phyloP scores from a whole-genome alignment of 2,113 vertebrate species.

The Sinocyclocheilus grahami region DNA sequence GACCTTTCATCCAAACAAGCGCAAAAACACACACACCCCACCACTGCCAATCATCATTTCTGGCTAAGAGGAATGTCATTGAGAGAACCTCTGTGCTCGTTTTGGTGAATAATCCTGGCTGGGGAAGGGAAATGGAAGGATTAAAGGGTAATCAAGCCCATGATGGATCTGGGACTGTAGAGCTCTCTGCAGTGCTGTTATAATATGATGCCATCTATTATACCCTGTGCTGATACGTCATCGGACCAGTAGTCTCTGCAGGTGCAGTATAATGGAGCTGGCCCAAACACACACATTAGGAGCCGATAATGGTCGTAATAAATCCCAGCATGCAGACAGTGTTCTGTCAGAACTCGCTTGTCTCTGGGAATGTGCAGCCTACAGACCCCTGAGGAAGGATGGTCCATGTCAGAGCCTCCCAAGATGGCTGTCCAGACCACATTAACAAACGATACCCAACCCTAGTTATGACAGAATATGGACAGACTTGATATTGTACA shows the following conservation, averaged over 20 bases:
- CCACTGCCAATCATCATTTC: constrained; percentile 38
- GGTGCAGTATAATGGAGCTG: constrained; percentile 13
- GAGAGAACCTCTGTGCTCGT: constrained; percentile 42
- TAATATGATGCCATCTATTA: background rate
- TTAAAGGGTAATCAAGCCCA: constrained; percentile 49
- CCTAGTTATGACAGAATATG: too few relatives aligned
- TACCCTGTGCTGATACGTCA: constrained; percentile 13
- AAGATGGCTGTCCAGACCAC: constrained; percentile 34
- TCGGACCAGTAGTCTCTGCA: constrained; percentile 24
- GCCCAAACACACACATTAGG: constrained; percentile 35
- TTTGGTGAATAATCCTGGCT: constrained; percentile 37
- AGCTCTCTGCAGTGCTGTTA: background rate
- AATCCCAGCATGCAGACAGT: constrained; percentile 15
- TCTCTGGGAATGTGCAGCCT: background rate
- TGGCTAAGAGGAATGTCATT: constrained; percentile 38
- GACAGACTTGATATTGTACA: too few relatives aligned
- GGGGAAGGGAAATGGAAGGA: constrained; percentile 39
- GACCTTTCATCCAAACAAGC: background rate
- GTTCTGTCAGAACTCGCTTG: constrained; percentile 18
- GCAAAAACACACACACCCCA: constrained; percentile 19
- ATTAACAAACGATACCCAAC: too few relatives aligned
- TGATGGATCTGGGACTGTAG: constrained; percentile 43
- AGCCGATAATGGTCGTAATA: constrained; percentile 12
- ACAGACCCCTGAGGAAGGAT: constrained; percentile 10
- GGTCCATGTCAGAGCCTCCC: background rate